Evolutionary conservation across 2,797 vertebrate genomes (phyloP).

Genomic region (Gymnoscopelus braueri): DNA sequence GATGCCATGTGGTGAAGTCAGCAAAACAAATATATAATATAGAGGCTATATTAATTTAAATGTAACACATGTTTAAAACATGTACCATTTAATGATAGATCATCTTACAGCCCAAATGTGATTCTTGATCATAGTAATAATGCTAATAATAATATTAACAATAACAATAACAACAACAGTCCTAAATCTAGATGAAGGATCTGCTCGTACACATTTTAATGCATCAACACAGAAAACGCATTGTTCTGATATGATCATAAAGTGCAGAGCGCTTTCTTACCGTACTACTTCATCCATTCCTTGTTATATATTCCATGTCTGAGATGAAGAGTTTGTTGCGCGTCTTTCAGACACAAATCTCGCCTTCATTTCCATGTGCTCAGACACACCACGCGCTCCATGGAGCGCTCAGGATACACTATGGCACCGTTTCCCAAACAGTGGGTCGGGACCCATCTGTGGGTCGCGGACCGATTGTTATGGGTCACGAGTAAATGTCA

Average conservation of each 20-base stretch:
- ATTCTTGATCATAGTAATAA: too few species aligned
- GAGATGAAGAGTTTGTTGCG: slow-evolving; percentile 54
- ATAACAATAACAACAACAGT: slow-evolving; percentile 5
- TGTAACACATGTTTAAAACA: not conserved
- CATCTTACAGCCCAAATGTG: too few species aligned
- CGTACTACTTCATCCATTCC: slow-evolving; percentile 8
- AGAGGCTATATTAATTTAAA: not conserved
- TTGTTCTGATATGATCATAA: not conserved
- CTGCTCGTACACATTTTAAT: not conserved
- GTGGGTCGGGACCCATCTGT: too few species aligned
- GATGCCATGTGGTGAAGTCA: slow-evolving; percentile 3
- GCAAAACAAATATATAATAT: not conserved
- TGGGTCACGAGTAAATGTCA: too few species aligned
- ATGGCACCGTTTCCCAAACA: too few species aligned
- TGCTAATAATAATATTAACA: not conserved
- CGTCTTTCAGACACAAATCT: slow-evolving; percentile 68
- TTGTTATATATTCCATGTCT: slow-evolving; percentile 58
- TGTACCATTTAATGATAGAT: not conserved
- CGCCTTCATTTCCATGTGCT: slow-evolving; percentile 83
- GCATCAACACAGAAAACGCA: slow-evolving; percentile 9
- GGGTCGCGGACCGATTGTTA: too few species aligned
- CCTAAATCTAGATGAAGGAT: slow-evolving; percentile 9
- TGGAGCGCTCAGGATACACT: slow-evolving; percentile 62
- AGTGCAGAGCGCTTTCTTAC: slow-evolving; percentile 50
- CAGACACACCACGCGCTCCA: slow-evolving; percentile 72